Evolutionary conservation across 2,888 invertebrate species (phyloP).

Genomic region (Magallana nippona): DNA sequence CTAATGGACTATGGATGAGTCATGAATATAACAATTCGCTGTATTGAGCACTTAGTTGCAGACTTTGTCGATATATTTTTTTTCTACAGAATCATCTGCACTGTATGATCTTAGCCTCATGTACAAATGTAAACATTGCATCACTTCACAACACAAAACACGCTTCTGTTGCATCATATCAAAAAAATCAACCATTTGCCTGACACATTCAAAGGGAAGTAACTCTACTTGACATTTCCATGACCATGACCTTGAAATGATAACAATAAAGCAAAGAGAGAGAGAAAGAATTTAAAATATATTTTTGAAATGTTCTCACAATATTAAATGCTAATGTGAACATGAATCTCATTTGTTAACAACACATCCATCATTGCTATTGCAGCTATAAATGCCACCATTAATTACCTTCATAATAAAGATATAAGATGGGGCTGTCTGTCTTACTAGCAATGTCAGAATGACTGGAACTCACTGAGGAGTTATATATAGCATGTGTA

Average conservation of each 20-base stretch:
- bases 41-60: not conserved
- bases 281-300: too few relatives aligned
- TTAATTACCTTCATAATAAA: not conserved
- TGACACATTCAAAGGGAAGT: slow-evolving; percentile 3
- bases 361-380: not conserved
- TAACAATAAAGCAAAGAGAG: too few relatives aligned
- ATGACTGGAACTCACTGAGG: too few relatives aligned
- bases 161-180: not conserved
- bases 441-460: too few relatives aligned
- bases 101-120: not conserved
- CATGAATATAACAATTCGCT: not conserved
- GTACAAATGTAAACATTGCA: slow-evolving; percentile 23
- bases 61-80: not conserved
- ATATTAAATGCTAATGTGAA: not conserved
- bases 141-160: slow-evolving; percentile 4
- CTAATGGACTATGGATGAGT: not conserved
- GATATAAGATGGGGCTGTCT: not conserved
- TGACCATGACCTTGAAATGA: slow-evolving; percentile 1
- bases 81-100: not conserved
- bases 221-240: not conserved
- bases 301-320: not conserved
- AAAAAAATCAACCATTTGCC: not conserved
- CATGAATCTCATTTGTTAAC: slow-evolving; percentile 6
- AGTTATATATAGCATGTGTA: too few relatives aligned
- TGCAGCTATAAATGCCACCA: not conserved